These are phyloP conservation scores for Fulmarus glacialis DNA, from an alignment of 2,113 vertebrate species.

Conservation along the genomic window DNA sequence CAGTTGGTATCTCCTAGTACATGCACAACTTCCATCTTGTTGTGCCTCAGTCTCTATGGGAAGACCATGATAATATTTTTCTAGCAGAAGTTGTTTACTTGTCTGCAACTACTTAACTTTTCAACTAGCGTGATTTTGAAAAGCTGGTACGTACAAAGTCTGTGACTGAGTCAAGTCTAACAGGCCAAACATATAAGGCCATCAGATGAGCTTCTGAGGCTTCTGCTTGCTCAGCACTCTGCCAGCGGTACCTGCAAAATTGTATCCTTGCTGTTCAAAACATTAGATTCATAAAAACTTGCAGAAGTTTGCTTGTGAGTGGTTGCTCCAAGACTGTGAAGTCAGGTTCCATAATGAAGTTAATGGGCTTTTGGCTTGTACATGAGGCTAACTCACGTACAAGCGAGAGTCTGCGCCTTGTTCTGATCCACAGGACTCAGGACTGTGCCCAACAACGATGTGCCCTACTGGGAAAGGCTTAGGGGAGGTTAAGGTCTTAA, in stretches of 20 bases:
- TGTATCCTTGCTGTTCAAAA: not conserved
- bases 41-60: not conserved
- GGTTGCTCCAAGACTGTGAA: not conserved
- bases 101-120: not conserved
- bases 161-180: not conserved
- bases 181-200: not conserved
- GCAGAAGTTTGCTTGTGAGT: not conserved
- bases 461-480: not conserved
- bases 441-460: fast-evolving
- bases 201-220: not conserved
- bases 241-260: not conserved
- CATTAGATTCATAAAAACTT: not conserved
- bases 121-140: not conserved
- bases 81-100: not conserved
- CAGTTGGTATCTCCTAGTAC: not conserved
- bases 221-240: not conserved
- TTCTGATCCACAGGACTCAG: not conserved
- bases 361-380: not conserved
- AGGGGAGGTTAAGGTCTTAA: not conserved
- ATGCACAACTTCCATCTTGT: not conserved
- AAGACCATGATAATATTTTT: not conserved
- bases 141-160: not conserved
- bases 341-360: not conserved
- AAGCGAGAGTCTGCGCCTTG: not conserved
- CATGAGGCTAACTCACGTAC: not conserved